These are phyloP conservation scores for Dasypogon diadema DNA, from an alignment of 2,888 invertebrate genomes.

Conservation along the genomic window DNA sequence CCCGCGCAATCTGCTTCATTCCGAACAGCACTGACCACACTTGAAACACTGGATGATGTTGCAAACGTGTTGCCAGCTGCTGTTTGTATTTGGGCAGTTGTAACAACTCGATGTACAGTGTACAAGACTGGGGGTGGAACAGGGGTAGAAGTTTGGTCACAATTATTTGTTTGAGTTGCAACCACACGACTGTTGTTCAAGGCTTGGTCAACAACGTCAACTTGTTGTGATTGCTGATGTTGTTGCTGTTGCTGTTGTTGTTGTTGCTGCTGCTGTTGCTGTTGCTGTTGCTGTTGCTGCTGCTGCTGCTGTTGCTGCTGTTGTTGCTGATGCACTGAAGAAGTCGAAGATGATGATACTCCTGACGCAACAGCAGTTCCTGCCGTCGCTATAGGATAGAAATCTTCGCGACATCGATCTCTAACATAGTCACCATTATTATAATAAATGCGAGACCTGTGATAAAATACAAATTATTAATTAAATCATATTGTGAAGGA, in stretches of 20 bases:
- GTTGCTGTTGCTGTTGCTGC: slow-evolving; percentile 54
- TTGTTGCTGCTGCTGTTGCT: slow-evolving; percentile 51
- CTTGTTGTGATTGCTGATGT: slow-evolving; percentile 54
- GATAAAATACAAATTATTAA: not conserved
- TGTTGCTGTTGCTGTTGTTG: slow-evolving; percentile 54
- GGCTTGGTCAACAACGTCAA: slow-evolving; percentile 62
- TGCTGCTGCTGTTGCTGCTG: slow-evolving; percentile 59
- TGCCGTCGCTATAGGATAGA: slow-evolving; percentile 60
- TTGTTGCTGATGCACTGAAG: slow-evolving; percentile 58
- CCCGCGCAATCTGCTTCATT: slow-evolving; percentile 62
- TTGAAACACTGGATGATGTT: slow-evolving; percentile 67
- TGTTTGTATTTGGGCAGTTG: slow-evolving; percentile 68
- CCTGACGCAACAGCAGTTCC: slow-evolving; percentile 57
- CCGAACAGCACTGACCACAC: slow-evolving; percentile 66
- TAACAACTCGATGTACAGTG: slow-evolving; percentile 68
- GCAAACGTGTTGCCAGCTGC: slow-evolving; percentile 66
- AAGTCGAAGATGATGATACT: slow-evolving; percentile 58
- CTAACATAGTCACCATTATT: slow-evolving; percentile 64
- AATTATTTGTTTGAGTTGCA: slow-evolving; percentile 64
- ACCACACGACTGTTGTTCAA: slow-evolving; percentile 62
- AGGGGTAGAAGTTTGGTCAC: slow-evolving; percentile 50
- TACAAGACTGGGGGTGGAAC: slow-evolving; percentile 65
- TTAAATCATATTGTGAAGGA: no score
- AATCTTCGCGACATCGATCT: slow-evolving; percentile 66
- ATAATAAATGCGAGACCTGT: slow-evolving; percentile 66